Percentiles rank a stretch among this genome's conserved stretches.
These are phyloP conservation scores for Prunella fulvescens DNA, from an alignment of 2,113 vertebrate species.

Conservation along the genomic window DNA sequence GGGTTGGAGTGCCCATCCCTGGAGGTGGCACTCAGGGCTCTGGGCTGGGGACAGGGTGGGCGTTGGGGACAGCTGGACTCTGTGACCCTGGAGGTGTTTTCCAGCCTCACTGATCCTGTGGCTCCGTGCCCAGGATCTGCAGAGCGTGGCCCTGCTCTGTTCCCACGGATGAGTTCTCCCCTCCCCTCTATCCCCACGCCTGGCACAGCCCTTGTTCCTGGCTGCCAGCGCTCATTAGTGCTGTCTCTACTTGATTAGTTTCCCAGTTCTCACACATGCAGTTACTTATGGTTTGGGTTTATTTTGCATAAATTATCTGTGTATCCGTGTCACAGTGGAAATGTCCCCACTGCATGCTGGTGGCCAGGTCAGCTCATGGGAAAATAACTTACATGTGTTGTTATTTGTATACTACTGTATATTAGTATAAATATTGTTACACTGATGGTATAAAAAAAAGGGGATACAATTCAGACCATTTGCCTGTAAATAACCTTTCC, in stretches of 20 bases:
- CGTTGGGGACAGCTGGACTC: fast-evolving
- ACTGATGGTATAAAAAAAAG: background rate
- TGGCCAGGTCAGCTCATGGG: background rate
- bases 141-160: background rate
- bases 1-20: background rate
- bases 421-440: too few relatives aligned
- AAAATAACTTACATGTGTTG: background rate
- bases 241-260: background rate
- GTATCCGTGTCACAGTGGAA: background rate
- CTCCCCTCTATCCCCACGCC: background rate
- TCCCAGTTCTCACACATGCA: background rate
- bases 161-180: background rate
- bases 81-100: fast-evolving
- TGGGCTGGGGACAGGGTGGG: background rate
- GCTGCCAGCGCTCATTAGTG: background rate
- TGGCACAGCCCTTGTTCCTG: background rate
- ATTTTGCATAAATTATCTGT: background rate
- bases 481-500: background rate
- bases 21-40: background rate
- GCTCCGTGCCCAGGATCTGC: background rate
- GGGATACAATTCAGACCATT: background rate
- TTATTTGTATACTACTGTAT: too few relatives aligned
- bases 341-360: fast-evolving
- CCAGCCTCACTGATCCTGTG: fast-evolving
- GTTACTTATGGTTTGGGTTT: background rate